phyloP scores from a whole-genome alignment of 2,797 vertebrate genomes.

The Esox masquinongy region DNA sequence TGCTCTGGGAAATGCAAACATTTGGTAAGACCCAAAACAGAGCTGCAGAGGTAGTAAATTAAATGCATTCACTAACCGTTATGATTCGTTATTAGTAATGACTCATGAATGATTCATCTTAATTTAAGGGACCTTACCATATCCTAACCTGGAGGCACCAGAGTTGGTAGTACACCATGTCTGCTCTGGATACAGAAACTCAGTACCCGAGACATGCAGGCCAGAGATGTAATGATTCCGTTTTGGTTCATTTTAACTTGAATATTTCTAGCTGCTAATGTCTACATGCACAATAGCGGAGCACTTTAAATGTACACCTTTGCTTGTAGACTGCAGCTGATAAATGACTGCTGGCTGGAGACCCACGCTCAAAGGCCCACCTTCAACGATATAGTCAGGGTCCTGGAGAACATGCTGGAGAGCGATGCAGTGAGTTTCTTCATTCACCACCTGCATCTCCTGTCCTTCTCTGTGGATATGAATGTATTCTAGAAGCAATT shows the following conservation, averaged over 20 bases:
- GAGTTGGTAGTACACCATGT: slow-evolving; percentile 28
- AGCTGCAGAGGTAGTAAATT: background rate
- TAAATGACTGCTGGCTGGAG: slow-evolving; percentile 22
- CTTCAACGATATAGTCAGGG: slow-evolving; percentile 30
- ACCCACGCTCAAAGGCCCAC: slow-evolving; percentile 26
- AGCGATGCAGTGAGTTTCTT: slow-evolving; percentile 14
- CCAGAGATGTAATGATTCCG: slow-evolving; percentile 23
- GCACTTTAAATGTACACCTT: background rate
- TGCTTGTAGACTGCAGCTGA: slow-evolving; percentile 12
- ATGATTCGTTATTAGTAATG: background rate
- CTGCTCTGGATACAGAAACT: slow-evolving; percentile 33
- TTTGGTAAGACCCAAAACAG: slow-evolving; percentile 32
- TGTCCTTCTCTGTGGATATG: background rate
- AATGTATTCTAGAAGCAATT: background rate
- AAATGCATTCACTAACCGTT: background rate
- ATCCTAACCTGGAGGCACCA: slow-evolving; percentile 27
- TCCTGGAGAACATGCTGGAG: slow-evolving; percentile 35
- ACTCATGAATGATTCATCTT: background rate
- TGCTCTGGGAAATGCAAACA: slow-evolving; percentile 50
- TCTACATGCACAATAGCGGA: background rate
- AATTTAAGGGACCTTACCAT: slow-evolving; percentile 35
- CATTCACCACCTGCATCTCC: background rate
- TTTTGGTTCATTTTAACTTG: background rate
- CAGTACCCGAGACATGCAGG: slow-evolving; percentile 27
- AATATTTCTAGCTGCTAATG: background rate